These are phyloP conservation scores for Microcaecilia unicolor DNA, from an alignment of 2,797 vertebrate genomes.

Conservation along the genomic window DNA sequence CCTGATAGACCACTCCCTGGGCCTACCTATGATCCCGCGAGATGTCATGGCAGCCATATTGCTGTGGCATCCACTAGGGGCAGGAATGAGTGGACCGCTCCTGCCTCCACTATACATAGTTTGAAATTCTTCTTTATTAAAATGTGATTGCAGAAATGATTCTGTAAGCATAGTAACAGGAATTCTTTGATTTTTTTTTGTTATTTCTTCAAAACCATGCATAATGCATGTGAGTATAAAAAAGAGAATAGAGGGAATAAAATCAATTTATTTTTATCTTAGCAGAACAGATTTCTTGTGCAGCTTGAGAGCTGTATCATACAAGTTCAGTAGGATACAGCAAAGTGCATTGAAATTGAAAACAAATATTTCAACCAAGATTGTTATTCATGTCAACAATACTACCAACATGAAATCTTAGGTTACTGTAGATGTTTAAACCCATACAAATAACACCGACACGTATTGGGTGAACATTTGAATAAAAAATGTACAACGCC, in stretches of 20 bases:
- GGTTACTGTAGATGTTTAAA: no score
- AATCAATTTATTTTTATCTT: neutral
- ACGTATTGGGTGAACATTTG: no score
- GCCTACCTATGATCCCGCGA: no score
- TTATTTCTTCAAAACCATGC: fast-evolving
- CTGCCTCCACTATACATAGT: no score
- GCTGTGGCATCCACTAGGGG: no score
- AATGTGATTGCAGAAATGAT: fast-evolving
- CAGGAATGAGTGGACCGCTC: no score
- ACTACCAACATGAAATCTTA: neutral
- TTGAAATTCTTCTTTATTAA: no score
- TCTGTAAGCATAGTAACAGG: neutral
- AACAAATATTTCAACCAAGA: neutral
- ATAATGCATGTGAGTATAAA: fast-evolving
- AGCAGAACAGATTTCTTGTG: neutral
- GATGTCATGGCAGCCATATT: no score
- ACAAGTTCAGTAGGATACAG: neutral
- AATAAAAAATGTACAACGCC: no score
- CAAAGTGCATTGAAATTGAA: neutral
- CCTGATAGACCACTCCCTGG: no score
- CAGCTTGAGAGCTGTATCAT: neutral
- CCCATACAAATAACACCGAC: no score
- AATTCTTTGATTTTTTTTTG: fast-evolving
- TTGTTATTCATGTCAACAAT: neutral
- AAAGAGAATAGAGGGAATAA: fast-evolving